Conservation (phyloP, 2,113 vertebrate species). For the Pundamilia nyererei region DNA sequence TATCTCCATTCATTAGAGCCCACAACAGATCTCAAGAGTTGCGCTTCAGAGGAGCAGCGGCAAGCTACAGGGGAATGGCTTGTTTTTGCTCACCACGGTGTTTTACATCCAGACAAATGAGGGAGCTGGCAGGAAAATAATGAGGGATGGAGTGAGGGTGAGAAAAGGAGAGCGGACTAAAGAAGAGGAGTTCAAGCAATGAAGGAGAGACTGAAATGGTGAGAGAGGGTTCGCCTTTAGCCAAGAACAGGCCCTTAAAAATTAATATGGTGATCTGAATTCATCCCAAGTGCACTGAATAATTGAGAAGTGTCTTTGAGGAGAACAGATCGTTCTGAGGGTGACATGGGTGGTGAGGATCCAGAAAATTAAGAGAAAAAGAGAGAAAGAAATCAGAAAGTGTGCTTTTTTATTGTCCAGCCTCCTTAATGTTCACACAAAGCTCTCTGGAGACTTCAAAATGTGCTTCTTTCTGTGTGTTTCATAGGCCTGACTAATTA, state of each 20-base stretch:
- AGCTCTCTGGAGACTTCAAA: not conserved
- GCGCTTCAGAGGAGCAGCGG: conserved; percentile 7
- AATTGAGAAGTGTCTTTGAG: conserved; percentile 62
- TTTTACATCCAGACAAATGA: conserved; percentile 59
- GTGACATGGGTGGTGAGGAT: conserved; percentile 16
- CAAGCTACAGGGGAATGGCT: not conserved
- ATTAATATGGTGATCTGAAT: conserved; percentile 68
- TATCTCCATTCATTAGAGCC: conserved; percentile 43
- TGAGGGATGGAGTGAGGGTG: conserved; percentile 31
- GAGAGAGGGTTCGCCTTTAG: conserved; percentile 43
- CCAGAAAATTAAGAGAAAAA: not conserved
- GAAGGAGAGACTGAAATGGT: conserved; percentile 27
- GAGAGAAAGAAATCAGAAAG: not conserved
- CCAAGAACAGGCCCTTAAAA: conserved; percentile 65
- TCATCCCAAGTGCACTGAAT: conserved; percentile 67
- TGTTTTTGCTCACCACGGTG: conserved; percentile 41
- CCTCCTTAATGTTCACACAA: not conserved
- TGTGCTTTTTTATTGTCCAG: not conserved
- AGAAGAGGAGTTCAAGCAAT: not conserved
- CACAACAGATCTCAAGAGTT: conserved; percentile 30
- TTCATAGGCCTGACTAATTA: not conserved
- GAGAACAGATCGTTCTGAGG: conserved; percentile 30
- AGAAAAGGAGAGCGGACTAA: not conserved
- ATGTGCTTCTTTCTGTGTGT: not conserved
- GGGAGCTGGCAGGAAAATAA: conserved; percentile 54